Evolutionary conservation across 1,140 invertebrate genomes (phyloP).

Genomic region (Zaprionus taronus): DNA sequence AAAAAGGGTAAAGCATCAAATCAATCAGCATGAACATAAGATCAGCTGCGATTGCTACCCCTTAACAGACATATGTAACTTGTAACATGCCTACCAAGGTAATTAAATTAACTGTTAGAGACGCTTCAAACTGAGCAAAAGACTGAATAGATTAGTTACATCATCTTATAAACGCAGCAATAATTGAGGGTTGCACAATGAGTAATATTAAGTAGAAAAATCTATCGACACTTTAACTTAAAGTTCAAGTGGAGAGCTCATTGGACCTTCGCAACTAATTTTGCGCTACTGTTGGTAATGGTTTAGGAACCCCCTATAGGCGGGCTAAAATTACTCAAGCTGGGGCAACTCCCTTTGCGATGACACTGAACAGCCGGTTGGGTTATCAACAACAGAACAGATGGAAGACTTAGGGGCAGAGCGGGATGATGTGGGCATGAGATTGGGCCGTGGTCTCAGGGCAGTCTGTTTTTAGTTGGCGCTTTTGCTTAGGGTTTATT

Average conservation of each 20-base stretch:
- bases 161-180: too few species aligned
- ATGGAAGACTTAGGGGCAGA: background rate
- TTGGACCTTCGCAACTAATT: background rate
- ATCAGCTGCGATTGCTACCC: too few species aligned
- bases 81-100: too few species aligned
- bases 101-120: too few species aligned
- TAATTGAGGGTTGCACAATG: too few species aligned
- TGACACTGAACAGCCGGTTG: constrained; percentile 25
- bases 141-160: too few species aligned
- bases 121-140: too few species aligned
- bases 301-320: background rate
- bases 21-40: too few species aligned
- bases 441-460: background rate
- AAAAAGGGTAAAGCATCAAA: too few species aligned
- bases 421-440: background rate
- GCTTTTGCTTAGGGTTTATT: constrained; percentile 6
- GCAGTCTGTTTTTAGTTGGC: background rate
- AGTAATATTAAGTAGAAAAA: too few species aligned
- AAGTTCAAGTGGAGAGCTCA: background rate
- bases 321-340: constrained; percentile 11
- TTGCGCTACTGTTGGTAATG: background rate
- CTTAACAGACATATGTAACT: too few species aligned
- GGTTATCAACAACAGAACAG: background rate
- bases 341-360: background rate
- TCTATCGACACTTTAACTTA: too few species aligned